These are phyloP conservation scores for Gallinago stenura DNA, from an alignment of 2,797 vertebrate species.

Conservation along the genomic window DNA sequence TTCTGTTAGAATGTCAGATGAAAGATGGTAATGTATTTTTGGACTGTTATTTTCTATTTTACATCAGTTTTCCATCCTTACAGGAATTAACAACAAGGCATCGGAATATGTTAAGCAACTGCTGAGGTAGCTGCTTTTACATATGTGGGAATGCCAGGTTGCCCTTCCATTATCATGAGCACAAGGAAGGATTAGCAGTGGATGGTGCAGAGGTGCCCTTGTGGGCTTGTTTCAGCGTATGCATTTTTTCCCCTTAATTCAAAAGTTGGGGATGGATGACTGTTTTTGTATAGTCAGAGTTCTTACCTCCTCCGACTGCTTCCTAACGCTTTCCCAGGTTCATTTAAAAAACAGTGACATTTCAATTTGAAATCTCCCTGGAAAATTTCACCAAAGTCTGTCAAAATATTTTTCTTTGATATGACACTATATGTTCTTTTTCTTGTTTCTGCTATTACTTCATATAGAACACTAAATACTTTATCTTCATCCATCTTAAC, in stretches of 20 bases:
- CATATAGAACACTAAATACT: neutral
- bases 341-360: neutral
- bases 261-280: neutral
- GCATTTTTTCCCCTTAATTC: neutral
- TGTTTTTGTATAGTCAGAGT: neutral
- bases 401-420: constrained; percentile 58
- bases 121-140: neutral
- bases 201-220: neutral
- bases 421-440: neutral
- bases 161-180: neutral
- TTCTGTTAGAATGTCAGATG: neutral
- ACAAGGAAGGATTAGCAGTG: rapidly evolving
- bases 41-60: neutral
- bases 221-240: neutral
- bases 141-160: neutral
- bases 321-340: neutral
- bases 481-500: neutral
- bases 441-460: constrained; percentile 22
- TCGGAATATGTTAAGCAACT: neutral
- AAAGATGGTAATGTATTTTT: neutral
- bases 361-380: constrained; percentile 7
- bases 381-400: neutral
- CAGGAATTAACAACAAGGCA: rapidly evolving
- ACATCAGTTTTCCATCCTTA: neutral
- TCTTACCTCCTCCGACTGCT: neutral